Evolutionary conservation across 2,888 invertebrate genomes (phyloP).

Genomic region (Caenorhabditis zanzibari): DNA sequence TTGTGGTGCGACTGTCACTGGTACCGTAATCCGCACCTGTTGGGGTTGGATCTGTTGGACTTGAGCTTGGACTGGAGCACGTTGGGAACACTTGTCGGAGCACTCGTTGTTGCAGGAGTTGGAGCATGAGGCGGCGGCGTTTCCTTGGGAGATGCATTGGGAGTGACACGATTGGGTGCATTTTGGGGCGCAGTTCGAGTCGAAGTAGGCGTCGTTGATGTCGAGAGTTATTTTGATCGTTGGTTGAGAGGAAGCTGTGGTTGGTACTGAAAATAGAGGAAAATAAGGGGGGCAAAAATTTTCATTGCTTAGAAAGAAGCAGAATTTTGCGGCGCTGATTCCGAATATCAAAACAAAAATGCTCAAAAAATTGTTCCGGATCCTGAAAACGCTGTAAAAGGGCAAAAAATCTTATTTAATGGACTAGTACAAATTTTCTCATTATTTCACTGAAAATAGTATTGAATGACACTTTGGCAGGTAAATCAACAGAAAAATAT

Average conservation of each 20-base stretch:
- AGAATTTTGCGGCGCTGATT: too few relatives aligned
- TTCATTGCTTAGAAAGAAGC: too few relatives aligned
- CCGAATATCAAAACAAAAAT: too few relatives aligned
- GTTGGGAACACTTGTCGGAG: slow-evolving; percentile 55
- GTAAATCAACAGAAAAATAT: too few relatives aligned
- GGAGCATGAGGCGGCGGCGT: slow-evolving; percentile 66
- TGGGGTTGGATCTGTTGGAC: slow-evolving; percentile 30
- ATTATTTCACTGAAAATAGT: too few relatives aligned
- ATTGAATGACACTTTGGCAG: too few relatives aligned
- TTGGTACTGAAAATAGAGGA: slow-evolving; percentile 18
- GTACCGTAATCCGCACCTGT: slow-evolving; percentile 37
- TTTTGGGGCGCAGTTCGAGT: slow-evolving; percentile 67
- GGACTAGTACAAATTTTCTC: too few relatives aligned
- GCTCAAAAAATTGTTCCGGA: too few relatives aligned
- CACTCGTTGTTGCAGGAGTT: slow-evolving; percentile 67
- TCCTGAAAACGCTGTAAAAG: too few relatives aligned
- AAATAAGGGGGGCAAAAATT: too few relatives aligned
- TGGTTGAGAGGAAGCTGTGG: slow-evolving; percentile 46
- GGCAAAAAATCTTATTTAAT: too few relatives aligned
- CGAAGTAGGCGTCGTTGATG: slow-evolving; percentile 71
- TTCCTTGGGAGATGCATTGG: slow-evolving; percentile 72
- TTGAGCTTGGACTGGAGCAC: slow-evolving; percentile 34
- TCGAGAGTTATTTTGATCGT: slow-evolving; percentile 70
- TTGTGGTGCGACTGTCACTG: slow-evolving; percentile 20
- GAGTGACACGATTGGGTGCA: slow-evolving; percentile 72